Percentiles rank a stretch among this genome's conserved stretches.
These are phyloP conservation scores for Drosophila athabasca DNA, from an alignment of 1,140 invertebrate species.

Conservation along the genomic window DNA sequence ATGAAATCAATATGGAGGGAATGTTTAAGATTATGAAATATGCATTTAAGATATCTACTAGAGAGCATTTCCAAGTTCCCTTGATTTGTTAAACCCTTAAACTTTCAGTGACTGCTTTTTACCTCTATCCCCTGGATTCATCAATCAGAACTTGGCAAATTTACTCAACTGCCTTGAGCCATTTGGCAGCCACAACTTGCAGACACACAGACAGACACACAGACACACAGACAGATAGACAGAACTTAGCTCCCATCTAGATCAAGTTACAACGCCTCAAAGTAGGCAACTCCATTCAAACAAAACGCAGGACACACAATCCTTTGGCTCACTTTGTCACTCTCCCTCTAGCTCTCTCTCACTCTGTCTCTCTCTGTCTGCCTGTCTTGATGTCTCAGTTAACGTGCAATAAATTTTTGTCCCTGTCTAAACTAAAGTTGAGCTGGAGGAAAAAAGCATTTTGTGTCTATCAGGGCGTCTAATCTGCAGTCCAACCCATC, in stretches of 20 bases:
- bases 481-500: conserved; percentile 75
- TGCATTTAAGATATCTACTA: neutral
- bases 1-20: neutral
- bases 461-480: conserved; percentile 76
- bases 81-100: too few species aligned
- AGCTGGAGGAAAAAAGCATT: conserved; percentile 69
- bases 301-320: conserved; percentile 33
- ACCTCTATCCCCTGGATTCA: conserved; percentile 8
- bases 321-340: conserved; percentile 7
- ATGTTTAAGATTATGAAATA: neutral
- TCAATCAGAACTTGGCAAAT: conserved; percentile 42
- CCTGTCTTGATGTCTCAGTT: conserved; percentile 23
- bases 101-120: neutral
- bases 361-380: neutral
- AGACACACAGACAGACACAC: conserved; percentile 8
- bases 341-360: conserved; percentile 1
- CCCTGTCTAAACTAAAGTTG: conserved; percentile 75
- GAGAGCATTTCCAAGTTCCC: too few species aligned
- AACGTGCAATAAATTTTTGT: conserved; percentile 71
- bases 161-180: conserved; percentile 33
- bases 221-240: conserved; percentile 1
- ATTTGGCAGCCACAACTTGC: conserved; percentile 49
- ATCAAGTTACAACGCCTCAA: conserved; percentile 44
- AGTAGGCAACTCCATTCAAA: conserved; percentile 48
- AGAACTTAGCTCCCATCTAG: conserved; percentile 27